Evolutionary conservation across 2,797 vertebrate genomes (phyloP).

Genomic region (Cynopterus sphinx): DNA sequence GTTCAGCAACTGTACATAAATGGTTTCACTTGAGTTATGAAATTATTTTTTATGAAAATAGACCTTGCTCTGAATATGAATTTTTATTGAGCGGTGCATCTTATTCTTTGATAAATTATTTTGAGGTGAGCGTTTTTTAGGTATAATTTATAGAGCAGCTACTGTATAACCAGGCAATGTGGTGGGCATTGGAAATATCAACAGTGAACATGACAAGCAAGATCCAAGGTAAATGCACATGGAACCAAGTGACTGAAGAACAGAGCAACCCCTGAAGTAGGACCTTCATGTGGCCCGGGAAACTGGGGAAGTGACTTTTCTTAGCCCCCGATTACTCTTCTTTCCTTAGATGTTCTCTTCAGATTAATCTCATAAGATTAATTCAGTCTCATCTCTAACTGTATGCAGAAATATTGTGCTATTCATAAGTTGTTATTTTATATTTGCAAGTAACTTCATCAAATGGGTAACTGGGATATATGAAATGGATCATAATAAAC

Average conservation of each 20-base stretch:
- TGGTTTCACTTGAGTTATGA: neutral
- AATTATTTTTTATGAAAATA: constrained; percentile 7
- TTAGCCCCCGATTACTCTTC: neutral
- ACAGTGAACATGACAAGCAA: neutral
- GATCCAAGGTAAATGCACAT: neutral
- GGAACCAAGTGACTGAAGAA: neutral
- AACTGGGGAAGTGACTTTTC: neutral
- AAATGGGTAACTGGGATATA: neutral
- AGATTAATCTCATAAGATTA: neutral
- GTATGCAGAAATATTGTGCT: neutral
- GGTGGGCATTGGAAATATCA: neutral
- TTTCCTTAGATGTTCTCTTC: neutral
- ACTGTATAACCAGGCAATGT: neutral
- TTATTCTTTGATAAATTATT: neutral
- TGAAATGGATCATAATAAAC: neutral
- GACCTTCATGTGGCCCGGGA: too few species aligned
- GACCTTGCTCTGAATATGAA: neutral
- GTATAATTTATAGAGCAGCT: neutral
- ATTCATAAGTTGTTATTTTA: constrained; percentile 18
- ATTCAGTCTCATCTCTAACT: neutral
- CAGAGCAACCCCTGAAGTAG: neutral
- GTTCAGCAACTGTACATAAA: neutral
- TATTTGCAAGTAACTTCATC: constrained; percentile 34
- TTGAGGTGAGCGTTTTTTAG: neutral
- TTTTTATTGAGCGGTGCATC: neutral